A percentile compares a stretch with the other conserved stretches of the same genome.
Conservation (phyloP, 1,140 invertebrate species). For the Euglossa dilemma region DNA sequence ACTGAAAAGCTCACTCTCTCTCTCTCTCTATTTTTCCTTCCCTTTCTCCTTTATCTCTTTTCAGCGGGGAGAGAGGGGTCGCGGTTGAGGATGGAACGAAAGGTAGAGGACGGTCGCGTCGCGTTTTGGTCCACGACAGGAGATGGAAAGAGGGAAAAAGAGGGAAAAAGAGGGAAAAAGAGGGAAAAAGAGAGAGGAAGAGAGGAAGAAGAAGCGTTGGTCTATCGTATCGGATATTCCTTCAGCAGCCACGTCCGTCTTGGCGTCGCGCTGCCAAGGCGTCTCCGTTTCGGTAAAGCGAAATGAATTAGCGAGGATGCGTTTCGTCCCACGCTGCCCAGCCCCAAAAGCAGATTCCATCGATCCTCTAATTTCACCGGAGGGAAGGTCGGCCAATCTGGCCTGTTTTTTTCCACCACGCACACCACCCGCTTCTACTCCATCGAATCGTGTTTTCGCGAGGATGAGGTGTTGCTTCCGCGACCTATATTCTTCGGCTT, state of each 20-base stretch:
- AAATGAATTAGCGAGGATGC: conserved; percentile 57
- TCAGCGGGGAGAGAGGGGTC: conserved; percentile 9
- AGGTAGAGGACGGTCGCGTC: neutral
- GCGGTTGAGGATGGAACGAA: neutral
- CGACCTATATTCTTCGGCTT: neutral
- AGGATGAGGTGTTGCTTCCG: neutral
- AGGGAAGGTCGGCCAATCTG: conserved; percentile 39
- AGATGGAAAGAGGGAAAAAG: neutral
- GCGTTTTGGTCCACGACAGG: neutral
- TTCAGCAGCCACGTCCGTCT: conserved; percentile 30
- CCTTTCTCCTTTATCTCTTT: neutral
- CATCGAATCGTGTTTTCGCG: conserved; percentile 5
- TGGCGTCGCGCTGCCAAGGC: conserved; percentile 26
- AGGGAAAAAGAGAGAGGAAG: neutral
- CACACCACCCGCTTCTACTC: neutral
- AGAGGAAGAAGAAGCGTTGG: conserved; percentile 14
- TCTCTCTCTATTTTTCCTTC: neutral
- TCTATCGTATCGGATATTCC: conserved; percentile 39
- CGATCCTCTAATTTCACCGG: conserved; percentile 55
- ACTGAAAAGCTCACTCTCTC: conserved; percentile 55
- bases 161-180: neutral
- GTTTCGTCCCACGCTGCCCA: conserved; percentile 24
- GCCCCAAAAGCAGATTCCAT: conserved; percentile 40
- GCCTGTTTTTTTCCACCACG: conserved; percentile 19
- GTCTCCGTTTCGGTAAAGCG: conserved; percentile 29